Percentiles rank a stretch among this genome's conserved stretches.
phyloP scores from a whole-genome alignment of 2,113 vertebrate species.

The Pteropus alecto region DNA sequence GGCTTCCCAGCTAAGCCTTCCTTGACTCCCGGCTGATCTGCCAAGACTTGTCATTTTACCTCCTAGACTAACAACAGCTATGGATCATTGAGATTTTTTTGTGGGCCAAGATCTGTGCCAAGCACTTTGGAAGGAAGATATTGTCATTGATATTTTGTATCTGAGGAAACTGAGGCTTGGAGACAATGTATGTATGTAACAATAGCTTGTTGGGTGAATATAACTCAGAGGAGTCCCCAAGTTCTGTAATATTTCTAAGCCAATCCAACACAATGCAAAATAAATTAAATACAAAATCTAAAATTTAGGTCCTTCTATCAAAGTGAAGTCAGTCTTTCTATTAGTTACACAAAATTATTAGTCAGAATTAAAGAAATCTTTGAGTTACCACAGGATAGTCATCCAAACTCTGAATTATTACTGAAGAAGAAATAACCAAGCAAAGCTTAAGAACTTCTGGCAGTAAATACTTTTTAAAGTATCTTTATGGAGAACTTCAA shows the following conservation, averaged over 20 bases:
- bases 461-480: background rate
- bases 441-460: background rate
- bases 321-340: background rate
- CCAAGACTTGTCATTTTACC: background rate
- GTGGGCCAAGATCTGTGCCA: background rate
- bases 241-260: conserved; percentile 27
- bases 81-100: background rate
- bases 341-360: background rate
- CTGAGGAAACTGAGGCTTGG: background rate
- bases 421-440: background rate
- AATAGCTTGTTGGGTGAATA: background rate
- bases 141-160: background rate
- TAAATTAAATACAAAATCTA: conserved; percentile 25
- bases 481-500: background rate
- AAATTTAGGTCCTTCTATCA: background rate
- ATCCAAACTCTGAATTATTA: background rate
- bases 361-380: background rate
- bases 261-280: conserved; percentile 52
- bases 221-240: background rate
- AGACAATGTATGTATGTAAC: background rate
- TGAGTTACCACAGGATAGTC: background rate
- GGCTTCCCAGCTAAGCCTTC: background rate
- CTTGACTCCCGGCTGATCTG: background rate
- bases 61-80: background rate
- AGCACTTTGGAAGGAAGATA: background rate